Evolutionary conservation across 2,113 vertebrate species (phyloP).

Genomic region (Xenotilapia longispinis): DNA sequence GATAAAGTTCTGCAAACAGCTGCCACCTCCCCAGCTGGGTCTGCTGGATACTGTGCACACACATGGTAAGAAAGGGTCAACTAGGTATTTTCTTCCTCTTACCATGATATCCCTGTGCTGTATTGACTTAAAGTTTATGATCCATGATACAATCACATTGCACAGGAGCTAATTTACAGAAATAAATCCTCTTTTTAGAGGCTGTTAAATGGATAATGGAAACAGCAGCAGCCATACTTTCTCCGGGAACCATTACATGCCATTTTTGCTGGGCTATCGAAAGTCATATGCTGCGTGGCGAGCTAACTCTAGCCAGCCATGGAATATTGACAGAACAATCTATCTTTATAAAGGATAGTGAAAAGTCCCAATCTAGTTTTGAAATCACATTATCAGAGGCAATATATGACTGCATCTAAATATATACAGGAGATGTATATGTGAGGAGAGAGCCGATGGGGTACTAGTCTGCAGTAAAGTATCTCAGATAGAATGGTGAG

Average conservation of each 20-base stretch:
- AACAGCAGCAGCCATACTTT: constrained; percentile 81
- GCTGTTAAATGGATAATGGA: constrained; percentile 94
- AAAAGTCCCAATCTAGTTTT: constrained; percentile 93
- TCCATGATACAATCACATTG: constrained; percentile 88
- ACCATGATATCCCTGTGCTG: constrained; percentile 73
- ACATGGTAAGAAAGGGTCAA: constrained; percentile 15
- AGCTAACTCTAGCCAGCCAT: constrained; percentile 84
- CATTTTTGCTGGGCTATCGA: constrained; percentile 81
- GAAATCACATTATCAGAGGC: constrained; percentile 90
- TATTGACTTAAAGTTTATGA: constrained; percentile 98
- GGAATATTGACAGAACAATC: constrained; percentile 93
- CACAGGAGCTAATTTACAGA: constrained; percentile 87
- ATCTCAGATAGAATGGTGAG: constrained; percentile 1
- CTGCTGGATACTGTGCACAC: neutral
- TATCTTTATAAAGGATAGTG: constrained; percentile 94
- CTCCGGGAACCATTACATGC: constrained; percentile 86
- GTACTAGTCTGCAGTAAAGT: constrained; percentile 6
- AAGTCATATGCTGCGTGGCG: constrained; percentile 79
- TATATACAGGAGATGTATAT: constrained; percentile 77
- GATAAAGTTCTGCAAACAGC: constrained; percentile 86
- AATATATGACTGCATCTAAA: constrained; percentile 91
- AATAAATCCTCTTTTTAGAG: constrained; percentile 94
- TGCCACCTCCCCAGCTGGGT: constrained; percentile 65
- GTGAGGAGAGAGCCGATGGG: constrained; percentile 19
- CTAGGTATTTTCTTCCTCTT: constrained; percentile 71